Percentiles rank a stretch among this genome's conserved stretches.
phyloP scores from a whole-genome alignment of 2,797 vertebrate species.

The Esox masquinongy region DNA sequence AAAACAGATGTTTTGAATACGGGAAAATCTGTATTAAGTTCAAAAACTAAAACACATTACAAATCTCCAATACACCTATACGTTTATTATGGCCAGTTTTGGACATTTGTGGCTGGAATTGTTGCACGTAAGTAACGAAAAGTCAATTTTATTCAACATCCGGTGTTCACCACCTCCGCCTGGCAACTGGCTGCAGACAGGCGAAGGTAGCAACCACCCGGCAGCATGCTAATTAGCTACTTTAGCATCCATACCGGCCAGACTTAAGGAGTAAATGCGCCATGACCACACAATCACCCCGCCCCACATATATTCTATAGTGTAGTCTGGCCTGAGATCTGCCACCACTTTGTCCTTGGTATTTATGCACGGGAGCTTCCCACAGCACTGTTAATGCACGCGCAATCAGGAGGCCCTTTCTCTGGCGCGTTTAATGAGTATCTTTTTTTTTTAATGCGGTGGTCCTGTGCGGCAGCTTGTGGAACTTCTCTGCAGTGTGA shows the following conservation, averaged over 20 bases:
- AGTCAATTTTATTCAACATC: neutral
- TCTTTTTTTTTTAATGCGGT: slow-evolving; percentile 60
- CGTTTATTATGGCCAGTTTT: neutral
- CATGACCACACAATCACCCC: neutral
- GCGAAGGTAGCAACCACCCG: neutral
- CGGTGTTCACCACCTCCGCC: neutral
- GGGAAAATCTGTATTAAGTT: neutral
- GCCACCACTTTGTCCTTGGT: too few relatives aligned
- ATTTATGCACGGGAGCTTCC: neutral
- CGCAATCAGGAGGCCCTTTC: neutral
- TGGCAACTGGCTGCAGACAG: neutral
- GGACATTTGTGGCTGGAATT: neutral
- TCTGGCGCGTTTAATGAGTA: slow-evolving; percentile 53
- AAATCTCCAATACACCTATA: too few relatives aligned
- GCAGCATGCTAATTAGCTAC: neutral
- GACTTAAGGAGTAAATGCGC: neutral
- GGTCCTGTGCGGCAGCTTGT: slow-evolving; percentile 23
- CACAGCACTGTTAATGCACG: neutral
- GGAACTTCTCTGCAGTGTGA: neutral
- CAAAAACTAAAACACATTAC: too few relatives aligned
- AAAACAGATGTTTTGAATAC: neutral
- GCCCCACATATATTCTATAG: neutral
- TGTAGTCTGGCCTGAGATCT: neutral
- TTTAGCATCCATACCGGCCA: neutral
- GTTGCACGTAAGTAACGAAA: neutral